These are phyloP conservation scores for Reinhardtius hippoglossoides DNA, from an alignment of 2,113 vertebrate genomes.

Conservation along the genomic window DNA sequence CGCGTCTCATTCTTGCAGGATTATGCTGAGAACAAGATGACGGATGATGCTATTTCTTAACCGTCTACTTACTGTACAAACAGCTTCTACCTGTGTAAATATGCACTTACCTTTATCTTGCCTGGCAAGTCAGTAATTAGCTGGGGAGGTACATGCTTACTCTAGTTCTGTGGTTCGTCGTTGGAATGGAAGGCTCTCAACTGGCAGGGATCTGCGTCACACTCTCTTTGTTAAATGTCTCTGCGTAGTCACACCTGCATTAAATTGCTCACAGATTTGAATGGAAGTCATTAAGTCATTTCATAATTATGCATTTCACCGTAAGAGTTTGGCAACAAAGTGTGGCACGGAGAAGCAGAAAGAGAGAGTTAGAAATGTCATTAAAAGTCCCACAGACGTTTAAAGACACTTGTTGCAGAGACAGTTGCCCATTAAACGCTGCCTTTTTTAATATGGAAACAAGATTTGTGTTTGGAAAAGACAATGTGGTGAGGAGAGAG, in stretches of 20 bases:
- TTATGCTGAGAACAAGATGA: constrained; percentile 56
- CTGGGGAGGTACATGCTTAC: constrained; percentile 60
- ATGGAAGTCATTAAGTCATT: constrained; percentile 75
- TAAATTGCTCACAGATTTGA: constrained; percentile 74
- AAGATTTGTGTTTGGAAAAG: constrained; percentile 70
- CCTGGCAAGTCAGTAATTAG: constrained; percentile 67
- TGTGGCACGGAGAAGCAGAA: constrained; percentile 53
- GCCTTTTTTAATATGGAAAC: constrained; percentile 80
- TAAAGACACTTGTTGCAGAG: constrained; percentile 76
- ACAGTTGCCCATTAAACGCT: constrained; percentile 75
- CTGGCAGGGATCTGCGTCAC: constrained; percentile 51
- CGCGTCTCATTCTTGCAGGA: constrained; percentile 54
- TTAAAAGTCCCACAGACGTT: constrained; percentile 81
- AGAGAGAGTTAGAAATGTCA: constrained; percentile 69
- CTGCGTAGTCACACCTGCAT: constrained; percentile 59
- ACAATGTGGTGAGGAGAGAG: constrained; percentile 46
- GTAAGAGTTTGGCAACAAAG: constrained; percentile 56
- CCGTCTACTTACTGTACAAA: constrained; percentile 60
- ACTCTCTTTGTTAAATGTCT: constrained; percentile 41
- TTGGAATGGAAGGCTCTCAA: constrained; percentile 49
- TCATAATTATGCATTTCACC: constrained; percentile 78
- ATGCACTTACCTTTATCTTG: constrained; percentile 39
- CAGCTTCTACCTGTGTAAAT: constrained; percentile 61
- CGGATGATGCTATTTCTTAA: constrained; percentile 58
- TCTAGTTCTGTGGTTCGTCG: constrained; percentile 60